phyloP scores from a whole-genome alignment of 2,888 invertebrate genomes.

The Aproaerema taeniolella region DNA sequence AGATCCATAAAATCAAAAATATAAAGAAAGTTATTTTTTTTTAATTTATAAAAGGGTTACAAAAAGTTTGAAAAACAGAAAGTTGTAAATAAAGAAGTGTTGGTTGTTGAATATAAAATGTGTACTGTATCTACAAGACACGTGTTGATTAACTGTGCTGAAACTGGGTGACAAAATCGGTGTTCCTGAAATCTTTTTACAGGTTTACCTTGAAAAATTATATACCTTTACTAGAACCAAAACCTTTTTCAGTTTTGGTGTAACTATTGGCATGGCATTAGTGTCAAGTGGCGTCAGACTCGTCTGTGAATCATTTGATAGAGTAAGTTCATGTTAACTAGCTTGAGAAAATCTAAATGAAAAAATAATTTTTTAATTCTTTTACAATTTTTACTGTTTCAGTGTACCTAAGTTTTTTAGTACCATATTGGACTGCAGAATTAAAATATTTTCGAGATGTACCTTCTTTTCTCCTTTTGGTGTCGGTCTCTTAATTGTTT shows the following conservation, averaged over 20 bases:
- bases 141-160: slow-evolving; percentile 3
- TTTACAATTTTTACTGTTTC: no score
- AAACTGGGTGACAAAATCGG: not conserved
- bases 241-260: slow-evolving; percentile 44
- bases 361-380: no score
- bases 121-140: not conserved
- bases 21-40: no score
- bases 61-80: not conserved
- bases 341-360: not conserved
- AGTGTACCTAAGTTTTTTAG: no score
- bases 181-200: slow-evolving; percentile 18
- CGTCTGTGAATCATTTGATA: slow-evolving; percentile 42
- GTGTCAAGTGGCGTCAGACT: slow-evolving; percentile 35
- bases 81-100: no score
- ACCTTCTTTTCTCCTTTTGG: slow-evolving; percentile 55
- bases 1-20: no score
- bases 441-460: no score
- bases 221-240: slow-evolving; percentile 56
- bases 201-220: slow-evolving; percentile 25
- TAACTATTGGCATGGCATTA: slow-evolving; percentile 32
- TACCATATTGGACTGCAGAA: no score
- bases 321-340: no score
- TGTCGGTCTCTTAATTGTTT: slow-evolving; percentile 61
- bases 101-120: not conserved
- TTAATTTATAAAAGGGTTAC: not conserved